These are phyloP conservation scores for Brienomyrus longianalis DNA, from an alignment of 2,113 vertebrate genomes.

Conservation along the genomic window DNA sequence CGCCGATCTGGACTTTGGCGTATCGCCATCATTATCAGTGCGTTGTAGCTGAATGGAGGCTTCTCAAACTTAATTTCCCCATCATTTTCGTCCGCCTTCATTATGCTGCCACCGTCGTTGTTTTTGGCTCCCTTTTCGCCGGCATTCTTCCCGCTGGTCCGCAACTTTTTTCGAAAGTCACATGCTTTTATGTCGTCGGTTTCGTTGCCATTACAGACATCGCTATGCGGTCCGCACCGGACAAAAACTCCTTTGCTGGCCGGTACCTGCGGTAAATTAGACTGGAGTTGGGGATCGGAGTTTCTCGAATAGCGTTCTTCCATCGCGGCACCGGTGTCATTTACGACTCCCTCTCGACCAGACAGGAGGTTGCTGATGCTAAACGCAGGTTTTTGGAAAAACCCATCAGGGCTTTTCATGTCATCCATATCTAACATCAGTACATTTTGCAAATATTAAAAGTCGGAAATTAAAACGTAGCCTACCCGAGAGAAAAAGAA, in stretches of 20 bases:
- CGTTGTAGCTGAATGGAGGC: conserved; percentile 71
- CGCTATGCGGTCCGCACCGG: conserved; percentile 21
- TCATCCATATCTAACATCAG: conserved; percentile 43
- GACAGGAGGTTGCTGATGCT: conserved; percentile 64
- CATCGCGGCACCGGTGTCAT: conserved; percentile 25
- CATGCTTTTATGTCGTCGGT: conserved; percentile 14
- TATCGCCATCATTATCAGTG: conserved; percentile 75
- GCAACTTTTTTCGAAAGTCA: not conserved
- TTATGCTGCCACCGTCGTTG: conserved; percentile 7
- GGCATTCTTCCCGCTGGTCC: not conserved
- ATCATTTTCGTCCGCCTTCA: conserved; percentile 26
- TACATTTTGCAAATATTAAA: not conserved
- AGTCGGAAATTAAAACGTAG: not conserved
- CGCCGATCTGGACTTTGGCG: conserved; percentile 60
- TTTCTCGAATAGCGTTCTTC: not conserved
- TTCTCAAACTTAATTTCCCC: conserved; percentile 49
- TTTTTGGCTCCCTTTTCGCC: conserved; percentile 23
- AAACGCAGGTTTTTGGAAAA: conserved; percentile 59
- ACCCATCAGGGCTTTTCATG: conserved; percentile 38
- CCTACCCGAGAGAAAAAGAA: not conserved
- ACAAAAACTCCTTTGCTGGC: conserved; percentile 4
- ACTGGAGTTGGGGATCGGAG: conserved; percentile 14
- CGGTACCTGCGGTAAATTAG: conserved; percentile 23
- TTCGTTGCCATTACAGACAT: conserved; percentile 12
- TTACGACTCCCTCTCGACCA: conserved; percentile 45